Evolutionary conservation across 2,113 vertebrate genomes (phyloP).

Genomic region (Chloropsis hardwickii): DNA sequence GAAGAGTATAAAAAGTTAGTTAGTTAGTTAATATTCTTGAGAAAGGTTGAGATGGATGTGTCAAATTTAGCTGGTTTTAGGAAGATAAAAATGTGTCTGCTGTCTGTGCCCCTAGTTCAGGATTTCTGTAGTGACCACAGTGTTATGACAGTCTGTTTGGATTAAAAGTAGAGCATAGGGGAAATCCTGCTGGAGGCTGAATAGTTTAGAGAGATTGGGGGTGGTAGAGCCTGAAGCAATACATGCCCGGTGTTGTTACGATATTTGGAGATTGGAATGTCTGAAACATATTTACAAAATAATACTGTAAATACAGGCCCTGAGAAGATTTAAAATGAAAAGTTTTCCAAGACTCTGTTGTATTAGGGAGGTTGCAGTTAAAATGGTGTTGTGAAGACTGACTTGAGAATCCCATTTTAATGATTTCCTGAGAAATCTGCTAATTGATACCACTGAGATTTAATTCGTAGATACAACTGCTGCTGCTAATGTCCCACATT

Average conservation of each 20-base stretch:
- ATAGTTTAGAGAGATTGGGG: not conserved
- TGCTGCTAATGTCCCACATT: not conserved
- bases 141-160: not conserved
- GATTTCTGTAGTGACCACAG: not conserved
- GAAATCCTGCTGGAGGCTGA: not conserved
- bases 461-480: not conserved
- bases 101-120: not conserved
- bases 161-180: not conserved
- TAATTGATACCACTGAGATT: constrained; percentile 39
- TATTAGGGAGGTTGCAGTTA: not conserved
- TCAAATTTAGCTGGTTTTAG: not conserved
- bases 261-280: not conserved
- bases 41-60: not conserved
- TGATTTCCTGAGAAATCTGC: constrained; percentile 6
- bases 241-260: rapidly evolving
- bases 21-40: not conserved
- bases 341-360: not conserved
- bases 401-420: not conserved
- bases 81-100: not conserved
- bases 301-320: not conserved
- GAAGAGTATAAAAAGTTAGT: not conserved
- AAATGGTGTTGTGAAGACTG: not conserved
- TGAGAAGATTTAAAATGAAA: not conserved
- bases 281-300: not conserved
- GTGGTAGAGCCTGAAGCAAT: not conserved